Evolutionary conservation across 2,888 invertebrate genomes (phyloP).

Genomic region (Fabriciana adippe): DNA sequence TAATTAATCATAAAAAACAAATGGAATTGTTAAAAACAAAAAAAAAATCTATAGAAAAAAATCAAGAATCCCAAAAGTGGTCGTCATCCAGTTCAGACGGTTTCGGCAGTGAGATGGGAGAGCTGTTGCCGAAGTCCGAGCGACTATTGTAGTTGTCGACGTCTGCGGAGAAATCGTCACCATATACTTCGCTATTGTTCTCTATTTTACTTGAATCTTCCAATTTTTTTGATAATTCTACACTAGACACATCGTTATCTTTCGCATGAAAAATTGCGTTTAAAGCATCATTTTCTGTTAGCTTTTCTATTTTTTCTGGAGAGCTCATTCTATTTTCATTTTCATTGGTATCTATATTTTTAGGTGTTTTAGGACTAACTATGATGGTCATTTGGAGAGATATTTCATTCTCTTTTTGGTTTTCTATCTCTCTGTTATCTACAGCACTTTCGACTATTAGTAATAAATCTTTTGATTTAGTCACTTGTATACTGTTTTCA

Average conservation of each 20-base stretch:
- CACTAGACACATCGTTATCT: conserved; percentile 47
- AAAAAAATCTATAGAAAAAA: neutral
- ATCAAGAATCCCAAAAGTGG: conserved; percentile 66
- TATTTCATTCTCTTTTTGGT: conserved; percentile 34
- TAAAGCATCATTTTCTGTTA: conserved; percentile 52
- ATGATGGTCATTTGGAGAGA: conserved; percentile 56
- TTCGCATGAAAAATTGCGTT: conserved; percentile 55
- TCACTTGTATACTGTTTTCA: conserved; percentile 45
- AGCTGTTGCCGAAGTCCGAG: conserved; percentile 52
- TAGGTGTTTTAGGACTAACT: conserved; percentile 51
- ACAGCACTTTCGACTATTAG: conserved; percentile 57
- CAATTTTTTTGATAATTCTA: conserved; percentile 48
- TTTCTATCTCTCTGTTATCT: conserved; percentile 41
- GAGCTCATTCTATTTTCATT: conserved; percentile 15
- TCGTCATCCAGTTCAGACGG: conserved; percentile 57
- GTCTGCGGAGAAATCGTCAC: conserved; percentile 62
- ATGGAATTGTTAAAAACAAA: neutral
- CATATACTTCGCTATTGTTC: conserved; percentile 48
- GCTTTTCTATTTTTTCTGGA: conserved; percentile 44
- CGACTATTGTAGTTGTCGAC: conserved; percentile 62
- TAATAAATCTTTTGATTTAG: conserved; percentile 47
- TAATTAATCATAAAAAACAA: neutral
- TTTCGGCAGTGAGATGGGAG: conserved; percentile 60
- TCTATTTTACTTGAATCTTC: conserved; percentile 46
- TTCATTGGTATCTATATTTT: conserved; percentile 27